Base-by-base conservation (phyloP, 2,113 vertebrate genomes). In the Arizona elegans region DNA sequence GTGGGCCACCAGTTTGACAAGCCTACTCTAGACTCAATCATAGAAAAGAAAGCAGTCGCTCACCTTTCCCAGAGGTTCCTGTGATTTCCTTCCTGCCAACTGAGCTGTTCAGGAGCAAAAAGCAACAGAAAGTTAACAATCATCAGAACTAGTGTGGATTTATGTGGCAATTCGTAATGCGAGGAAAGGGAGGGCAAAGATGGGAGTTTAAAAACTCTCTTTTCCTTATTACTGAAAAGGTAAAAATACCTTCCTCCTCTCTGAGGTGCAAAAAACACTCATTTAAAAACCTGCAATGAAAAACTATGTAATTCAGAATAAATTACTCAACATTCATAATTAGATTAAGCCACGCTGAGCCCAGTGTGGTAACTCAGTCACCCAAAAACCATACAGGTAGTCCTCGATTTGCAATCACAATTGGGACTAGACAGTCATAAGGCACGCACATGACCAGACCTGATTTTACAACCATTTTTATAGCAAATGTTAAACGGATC, bases 21-120 rank as follows among this genome's bases (percentile, higher is more conserved):
- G 59, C 3, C 12, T 70, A 4, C 85, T 12, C 88, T 47, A 23
- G 26, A 54, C 38, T 43, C 38, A 43, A 43, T 53, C 26, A 33
- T 24, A 65, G 26, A 65, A 15, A 86, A 33, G 23, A 21, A 11
- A 24, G 33, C 2, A 10, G 43, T 29, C 17, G 19, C 91, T 93
- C 52, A 93, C 93, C 93, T 90, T 81, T 24, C 70, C 75, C n/a
- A 50, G 87, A 54, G 9, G 87, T 26, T 89, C 87, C 88, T 55
- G 52, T 8, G 24, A 26, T 23, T 5, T 56, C 75, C 50, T 52
- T 92, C 56, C 6, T 92, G 12, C 24, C 56, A 86, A 38, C 2
- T 1, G 50, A 50, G 56, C 23, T 55, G 33, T 55, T 90, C 29
- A 86, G 70, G 70, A 43, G 4, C 29, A 89, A 53, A 93, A 93